Base-by-base conservation (phyloP, 2,888 invertebrate genomes). In the Tillus elongatus region DNA sequence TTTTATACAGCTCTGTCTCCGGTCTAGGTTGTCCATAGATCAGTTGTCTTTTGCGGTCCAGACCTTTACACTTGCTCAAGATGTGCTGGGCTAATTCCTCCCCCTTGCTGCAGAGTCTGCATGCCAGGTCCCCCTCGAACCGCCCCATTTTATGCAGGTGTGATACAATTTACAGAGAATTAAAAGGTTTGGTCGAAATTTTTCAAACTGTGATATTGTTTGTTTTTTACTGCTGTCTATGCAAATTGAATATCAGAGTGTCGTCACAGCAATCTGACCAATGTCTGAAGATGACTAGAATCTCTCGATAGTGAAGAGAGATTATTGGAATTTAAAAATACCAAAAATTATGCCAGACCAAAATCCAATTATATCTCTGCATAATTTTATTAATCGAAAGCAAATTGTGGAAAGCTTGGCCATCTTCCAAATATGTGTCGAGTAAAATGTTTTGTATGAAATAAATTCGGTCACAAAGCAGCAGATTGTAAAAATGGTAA, bases 171-270 rank as follows among this genome's bases (percentile, higher is more conserved):
- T 24, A 32, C 3, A 19, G 45, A 40, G 47, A 47, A 43, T 30
- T 45, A 13, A 45, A 33, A 37, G n/a, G 6, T 13, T 14, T 33
- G 9, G 32, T 24, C 11, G 15, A 3, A 37, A 37, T 32, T 37
- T 37, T 13, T 9, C 9, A 2, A 32, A 37, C 24, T 37, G 13
- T 10, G 37, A 37, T 26, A 46, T 44, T 13, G 16, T 34, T 34
- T 40, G 44, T 35, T 42, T 42, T 30, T 30, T 45, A 12, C 28
- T 47, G 6, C 26, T 45, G n/a, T 39, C 43, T 9, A 47, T 47
- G 43, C 43, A 43, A 3, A 4, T 3, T 12, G 39, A 47, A 27
- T 47, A 31, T 43, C 43, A 47, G 32, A 47, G 30, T 26, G 36
- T 43, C 3, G 42, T 43, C 9, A 45, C n/a, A n/a, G n/a, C n/a